A percentile compares a stretch with the other conserved stretches of the same genome.
phyloP scores from a whole-genome alignment of 2,888 invertebrate species.

The Fabriciana adippe region DNA sequence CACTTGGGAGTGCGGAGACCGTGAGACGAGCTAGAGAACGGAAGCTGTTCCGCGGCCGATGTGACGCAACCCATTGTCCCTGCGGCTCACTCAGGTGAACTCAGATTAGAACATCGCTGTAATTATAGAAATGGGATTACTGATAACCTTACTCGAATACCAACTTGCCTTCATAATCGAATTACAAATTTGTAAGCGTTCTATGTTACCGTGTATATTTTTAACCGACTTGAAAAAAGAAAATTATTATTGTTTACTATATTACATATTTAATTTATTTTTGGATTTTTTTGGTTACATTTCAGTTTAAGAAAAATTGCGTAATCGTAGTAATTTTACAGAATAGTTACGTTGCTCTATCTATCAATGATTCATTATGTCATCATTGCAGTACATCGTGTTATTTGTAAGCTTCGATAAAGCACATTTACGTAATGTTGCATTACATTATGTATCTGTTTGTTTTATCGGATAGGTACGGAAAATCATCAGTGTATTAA shows the following conservation, averaged over 20 bases:
- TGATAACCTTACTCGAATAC: slow-evolving; percentile 13
- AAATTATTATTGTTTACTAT: too few species aligned
- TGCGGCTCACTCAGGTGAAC: slow-evolving; percentile 46
- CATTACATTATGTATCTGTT: slow-evolving; percentile 29
- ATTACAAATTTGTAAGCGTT: not conserved
- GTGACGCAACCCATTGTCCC: slow-evolving; percentile 74
- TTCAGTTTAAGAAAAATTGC: too few species aligned
- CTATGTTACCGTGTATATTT: not conserved
- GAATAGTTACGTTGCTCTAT: not conserved
- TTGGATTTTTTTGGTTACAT: too few species aligned
- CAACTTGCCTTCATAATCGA: not conserved
- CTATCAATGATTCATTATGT: not conserved
- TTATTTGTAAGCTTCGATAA: slow-evolving; percentile 24
- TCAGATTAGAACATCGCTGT: slow-evolving; percentile 42
- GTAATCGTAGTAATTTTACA: not conserved
- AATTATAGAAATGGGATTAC: slow-evolving; percentile 43
- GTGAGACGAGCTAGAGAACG: slow-evolving; percentile 60
- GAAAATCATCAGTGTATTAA: not conserved
- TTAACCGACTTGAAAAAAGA: not conserved
- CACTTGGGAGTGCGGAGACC: slow-evolving; percentile 59
- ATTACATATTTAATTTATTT: too few species aligned
- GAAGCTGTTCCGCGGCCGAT: slow-evolving; percentile 63
- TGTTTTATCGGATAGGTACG: slow-evolving; percentile 26
- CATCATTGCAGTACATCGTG: slow-evolving; percentile 14
- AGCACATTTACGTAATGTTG: slow-evolving; percentile 33